Base-by-base conservation (phyloP, 1,140 invertebrate genomes). In the Heterodera carotae region DNA sequence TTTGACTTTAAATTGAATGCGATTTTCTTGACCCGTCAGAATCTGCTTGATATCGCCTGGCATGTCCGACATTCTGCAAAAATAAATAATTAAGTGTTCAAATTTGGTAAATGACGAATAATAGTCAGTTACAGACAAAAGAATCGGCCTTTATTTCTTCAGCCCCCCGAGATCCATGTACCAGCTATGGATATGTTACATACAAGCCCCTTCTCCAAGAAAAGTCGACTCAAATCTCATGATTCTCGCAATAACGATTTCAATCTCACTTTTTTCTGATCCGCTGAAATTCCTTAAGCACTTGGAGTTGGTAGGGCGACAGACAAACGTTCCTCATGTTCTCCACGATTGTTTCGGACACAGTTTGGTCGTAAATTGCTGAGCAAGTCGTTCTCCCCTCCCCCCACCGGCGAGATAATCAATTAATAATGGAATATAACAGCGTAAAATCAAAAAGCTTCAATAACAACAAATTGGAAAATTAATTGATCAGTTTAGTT, bases 1-100 rank as follows among this genome's bases (percentile, higher is more conserved):
- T 80, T 92, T 92, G 66, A 93, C 89, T 59, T 83, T 81, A 62
- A 84, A 87, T n/a, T 86, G 69, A 31, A 83, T 71, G 39, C 69
- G 71, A 56, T 83, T 56, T 34, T 83, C 76, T 18, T 67, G 53
- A 33, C 60, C 39, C 27, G 77, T 15, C 68, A 83, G 68, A 70
- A 84, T 81, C 69, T 78, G 25, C 62, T 81, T 43, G 62, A 81
- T 80, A 64, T 33, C 34, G 33, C 53, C 80, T 64, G 67, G 80
- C n/a, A 68, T 75, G 39, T 84, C 83, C 73, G 85, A 69, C 31
- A 85, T 69, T 69, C 76, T 79, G 31, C 15, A 79, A 31, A 29
- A 78, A 22, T 31, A 75, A 31, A 2, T n/a, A 22, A 22, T 18
- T 18, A 53, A 53, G 6, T 12, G 4, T 39, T 39, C 5, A 53